Evolutionary conservation across 92 coral and sea anemone species (phyloP), one percentile per base, ranked within the genome.

Genomic region (Paramuricea clavata): DNA sequence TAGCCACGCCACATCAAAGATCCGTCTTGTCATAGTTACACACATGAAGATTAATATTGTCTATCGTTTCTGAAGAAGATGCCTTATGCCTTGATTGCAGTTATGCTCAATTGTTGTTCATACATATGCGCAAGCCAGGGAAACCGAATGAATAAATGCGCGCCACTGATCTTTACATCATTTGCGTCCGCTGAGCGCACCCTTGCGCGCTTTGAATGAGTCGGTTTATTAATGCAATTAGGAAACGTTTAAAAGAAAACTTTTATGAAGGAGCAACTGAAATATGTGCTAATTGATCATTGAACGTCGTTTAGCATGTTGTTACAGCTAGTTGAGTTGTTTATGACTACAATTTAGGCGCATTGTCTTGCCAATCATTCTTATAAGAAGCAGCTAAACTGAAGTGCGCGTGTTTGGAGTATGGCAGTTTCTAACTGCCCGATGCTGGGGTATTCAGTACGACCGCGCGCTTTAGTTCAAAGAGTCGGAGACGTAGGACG

Each of bases 161-260:
- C 62, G 19, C 3, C 54, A 54, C 44, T 39, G 4, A 4, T 54
- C 62, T 54, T 19, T 21, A 19, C 11, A 23, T 54, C 1, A 65
- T 65, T 27, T 65, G 31, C 72, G 28, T 65, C 13, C 27, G 9
- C 19, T 26, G 72, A 16, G 72, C n/a, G n/a, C 36, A 39, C 23
- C 72, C 31, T 3, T 76, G 25, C 30, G 43, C 67, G 41, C 49
- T 35, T 28, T 39, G 62, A 30, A 54, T 49, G 62, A 76, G 84
- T 59, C 27, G 10, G 35, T n/a, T 61, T 30, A 79, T 79, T 79
- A 79, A 79, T 57, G 84, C 56, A 79, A 79, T 79, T 79, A 79
- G 84, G 84, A 79, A 79, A 61, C 84, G 65, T 79, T 79, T 79
- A 79, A 79, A 79, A 61, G 84, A 60, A 79, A 57, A 79, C 31